Percentiles rank a stretch among this genome's conserved stretches.
Evolutionary conservation across 2,797 vertebrate species (phyloP).

Genomic region (Oreochromis grahami): DNA sequence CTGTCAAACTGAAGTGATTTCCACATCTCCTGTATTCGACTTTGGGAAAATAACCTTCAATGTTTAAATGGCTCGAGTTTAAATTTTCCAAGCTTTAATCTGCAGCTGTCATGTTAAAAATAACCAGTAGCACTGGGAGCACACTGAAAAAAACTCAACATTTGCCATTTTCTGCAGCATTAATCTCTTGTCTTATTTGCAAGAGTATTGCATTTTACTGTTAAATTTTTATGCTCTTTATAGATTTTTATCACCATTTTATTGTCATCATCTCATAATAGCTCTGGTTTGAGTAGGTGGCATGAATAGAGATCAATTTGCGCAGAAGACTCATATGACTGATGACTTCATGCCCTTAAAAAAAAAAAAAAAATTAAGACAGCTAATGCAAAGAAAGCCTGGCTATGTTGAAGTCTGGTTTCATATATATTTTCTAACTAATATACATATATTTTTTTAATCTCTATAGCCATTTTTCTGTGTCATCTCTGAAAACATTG

Average conservation of each 20-base stretch:
- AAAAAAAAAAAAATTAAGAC: rapidly evolving
- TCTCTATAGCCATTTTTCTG: neutral
- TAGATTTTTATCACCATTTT: neutral
- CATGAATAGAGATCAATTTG: neutral
- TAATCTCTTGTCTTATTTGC: neutral
- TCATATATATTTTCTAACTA: neutral
- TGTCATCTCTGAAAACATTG: neutral
- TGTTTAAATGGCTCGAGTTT: neutral
- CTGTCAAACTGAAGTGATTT: neutral
- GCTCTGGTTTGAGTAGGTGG: neutral
- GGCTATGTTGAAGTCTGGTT: neutral
- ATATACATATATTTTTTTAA: rapidly evolving
- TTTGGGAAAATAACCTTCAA: neutral
- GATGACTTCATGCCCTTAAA: too few species aligned
- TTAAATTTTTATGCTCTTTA: neutral
- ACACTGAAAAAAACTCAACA: neutral
- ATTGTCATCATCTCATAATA: neutral
- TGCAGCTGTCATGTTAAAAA: neutral
- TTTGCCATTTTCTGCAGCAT: neutral
- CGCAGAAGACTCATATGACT: neutral
- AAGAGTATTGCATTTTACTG: neutral
- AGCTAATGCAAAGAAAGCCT: neutral
- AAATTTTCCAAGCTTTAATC: neutral
- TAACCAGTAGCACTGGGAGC: neutral
- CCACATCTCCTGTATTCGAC: neutral